phyloP scores from a whole-genome alignment of 2,113 vertebrate species.

The Petrocephalus microphthalmus region DNA sequence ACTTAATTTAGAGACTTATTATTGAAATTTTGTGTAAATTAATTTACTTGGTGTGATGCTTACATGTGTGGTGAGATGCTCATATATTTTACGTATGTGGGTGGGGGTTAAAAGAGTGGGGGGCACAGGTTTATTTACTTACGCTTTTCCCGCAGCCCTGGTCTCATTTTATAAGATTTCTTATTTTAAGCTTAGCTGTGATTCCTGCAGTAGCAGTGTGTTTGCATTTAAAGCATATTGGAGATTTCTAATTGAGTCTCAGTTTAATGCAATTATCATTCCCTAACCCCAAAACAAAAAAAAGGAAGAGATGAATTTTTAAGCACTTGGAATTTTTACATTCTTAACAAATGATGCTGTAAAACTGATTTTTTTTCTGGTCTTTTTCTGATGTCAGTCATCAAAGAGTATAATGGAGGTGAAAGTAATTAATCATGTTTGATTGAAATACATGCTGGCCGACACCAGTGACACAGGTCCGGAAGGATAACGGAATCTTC shows the following conservation, averaged over 20 bases:
- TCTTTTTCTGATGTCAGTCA: background rate
- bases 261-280: background rate
- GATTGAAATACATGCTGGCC: background rate
- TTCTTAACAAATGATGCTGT: background rate
- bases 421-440: background rate
- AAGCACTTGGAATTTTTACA: background rate
- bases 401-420: background rate
- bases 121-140: background rate
- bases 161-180: background rate
- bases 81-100: background rate
- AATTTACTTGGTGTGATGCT: background rate
- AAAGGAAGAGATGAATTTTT: background rate
- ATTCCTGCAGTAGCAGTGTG: background rate
- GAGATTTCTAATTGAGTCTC: background rate
- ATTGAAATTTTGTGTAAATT: background rate
- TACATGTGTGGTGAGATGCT: background rate
- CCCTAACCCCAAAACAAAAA: background rate
- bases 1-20: background rate
- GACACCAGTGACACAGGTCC: background rate
- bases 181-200: background rate
- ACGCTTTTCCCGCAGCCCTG: background rate
- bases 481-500: background rate
- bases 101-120: background rate
- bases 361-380: background rate
- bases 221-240: background rate